Percentiles rank a stretch among this genome's conserved stretches.
These are phyloP conservation scores for Sarcoramphus papa DNA, from an alignment of 2,797 vertebrate species.

Conservation along the genomic window DNA sequence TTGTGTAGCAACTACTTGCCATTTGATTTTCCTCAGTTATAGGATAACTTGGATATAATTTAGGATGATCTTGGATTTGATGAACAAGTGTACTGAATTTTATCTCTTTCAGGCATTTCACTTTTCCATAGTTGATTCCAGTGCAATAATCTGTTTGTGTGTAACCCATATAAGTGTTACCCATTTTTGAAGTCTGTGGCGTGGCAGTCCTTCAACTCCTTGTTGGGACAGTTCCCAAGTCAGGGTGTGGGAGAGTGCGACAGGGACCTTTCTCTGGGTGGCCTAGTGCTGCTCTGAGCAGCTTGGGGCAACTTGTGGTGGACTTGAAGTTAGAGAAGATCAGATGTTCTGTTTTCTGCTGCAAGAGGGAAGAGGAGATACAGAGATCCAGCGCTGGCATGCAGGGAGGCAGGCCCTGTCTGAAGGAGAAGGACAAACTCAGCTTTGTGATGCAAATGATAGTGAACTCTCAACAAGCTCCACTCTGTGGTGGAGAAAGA, in stretches of 20 bases:
- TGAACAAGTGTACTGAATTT: not conserved
- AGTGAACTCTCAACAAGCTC: not conserved
- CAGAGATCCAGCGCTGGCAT: not conserved
- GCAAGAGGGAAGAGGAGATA: not conserved
- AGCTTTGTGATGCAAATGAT: not conserved
- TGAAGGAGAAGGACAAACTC: not conserved
- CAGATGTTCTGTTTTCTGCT: not conserved
- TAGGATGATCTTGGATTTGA: not conserved
- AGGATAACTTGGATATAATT: not conserved
- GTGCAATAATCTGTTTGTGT: not conserved
- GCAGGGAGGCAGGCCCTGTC: not conserved
- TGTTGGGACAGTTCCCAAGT: not conserved
- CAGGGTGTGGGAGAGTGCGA: not conserved
- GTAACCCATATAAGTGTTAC: not conserved
- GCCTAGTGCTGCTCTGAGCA: not conserved
- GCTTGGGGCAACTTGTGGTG: not conserved
- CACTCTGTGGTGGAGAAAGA: not conserved
- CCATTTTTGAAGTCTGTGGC: not conserved
- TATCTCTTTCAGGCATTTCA: not conserved
- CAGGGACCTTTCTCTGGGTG: not conserved
- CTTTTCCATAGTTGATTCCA: not conserved
- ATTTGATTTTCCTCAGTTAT: not conserved
- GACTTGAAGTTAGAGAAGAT: not conserved
- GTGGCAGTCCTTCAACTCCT: not conserved
- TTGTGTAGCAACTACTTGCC: not conserved